Base-by-base conservation (phyloP, 2,888 invertebrate species). In the Sepiola atlantica region DNA sequence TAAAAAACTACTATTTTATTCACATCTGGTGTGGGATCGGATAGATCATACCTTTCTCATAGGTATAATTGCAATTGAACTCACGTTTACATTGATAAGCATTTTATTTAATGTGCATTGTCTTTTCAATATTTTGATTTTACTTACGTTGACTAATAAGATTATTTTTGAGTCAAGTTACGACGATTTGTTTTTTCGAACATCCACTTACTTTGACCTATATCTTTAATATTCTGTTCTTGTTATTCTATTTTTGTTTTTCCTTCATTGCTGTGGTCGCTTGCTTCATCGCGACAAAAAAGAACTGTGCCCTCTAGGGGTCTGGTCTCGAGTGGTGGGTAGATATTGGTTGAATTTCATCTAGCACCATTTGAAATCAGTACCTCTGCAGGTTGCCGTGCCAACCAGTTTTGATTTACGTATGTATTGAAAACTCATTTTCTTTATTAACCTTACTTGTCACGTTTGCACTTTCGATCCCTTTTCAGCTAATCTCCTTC, bases 281-380 rank as follows among this genome's bases (percentile, higher is more conserved):
- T n/a, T 77, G n/a, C 77, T n/a, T 77, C 77, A 77, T 77, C 77
- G 12, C n/a, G 77, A n/a, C 77, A n/a, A 77, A n/a, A 77, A 77
- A 77, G 32, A 77, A n/a, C 35, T 35, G 91, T 61, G 93, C 94
- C 93, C 94, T 95, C 95, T 95, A 95, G 96, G 95, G 95, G 95
- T 94, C 97, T 97, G 97, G 95, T 96, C 95, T 97, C 96, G 95
- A 95, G 95, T 96, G 97, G 97, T 96, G 97, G 96, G 94, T 96
- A 96, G 96, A 96, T 96, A 94, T 92, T 77, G 90, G 94, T 94
- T 93, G 57, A 94, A 90, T 93, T 91, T 35, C 91, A 94, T 97
- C 97, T 97, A 97, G 97, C 97, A 97, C 97, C 97, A 97, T 96
- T 96, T 97, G 97, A 97, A 97, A 97, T 97, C 97, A 97, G 97